phyloP scores from a whole-genome alignment of 2,797 vertebrate genomes.

The Oryzias dopingdopingensis region DNA sequence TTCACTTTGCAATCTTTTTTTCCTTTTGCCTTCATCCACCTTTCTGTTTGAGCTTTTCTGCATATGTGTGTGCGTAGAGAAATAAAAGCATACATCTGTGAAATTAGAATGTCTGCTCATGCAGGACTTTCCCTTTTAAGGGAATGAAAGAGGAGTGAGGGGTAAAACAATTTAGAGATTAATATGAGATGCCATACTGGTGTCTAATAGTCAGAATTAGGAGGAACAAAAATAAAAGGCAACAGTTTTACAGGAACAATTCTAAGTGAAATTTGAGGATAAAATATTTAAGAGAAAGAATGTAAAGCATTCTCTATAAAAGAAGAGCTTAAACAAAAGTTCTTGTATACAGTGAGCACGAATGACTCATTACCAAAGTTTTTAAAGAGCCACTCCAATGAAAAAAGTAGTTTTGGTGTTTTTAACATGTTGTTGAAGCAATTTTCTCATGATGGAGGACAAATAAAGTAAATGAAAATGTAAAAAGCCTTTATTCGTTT shows the following conservation, averaged over 20 bases:
- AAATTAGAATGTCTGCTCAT: constrained; percentile 74
- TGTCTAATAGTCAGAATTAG: constrained; percentile 16
- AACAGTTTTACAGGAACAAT: constrained; percentile 17
- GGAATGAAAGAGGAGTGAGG: constrained; percentile 58
- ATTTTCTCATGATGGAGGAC: too few relatives aligned
- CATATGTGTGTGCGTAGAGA: constrained; percentile 41
- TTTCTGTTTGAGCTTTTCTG: constrained; percentile 48
- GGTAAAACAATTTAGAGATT: constrained; percentile 50
- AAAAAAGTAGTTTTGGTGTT: too few relatives aligned
- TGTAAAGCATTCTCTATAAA: background rate
- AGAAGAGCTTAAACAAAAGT: background rate
- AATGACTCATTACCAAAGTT: too few relatives aligned
- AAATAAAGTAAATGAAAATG: too few relatives aligned
- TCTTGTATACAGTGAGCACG: background rate
- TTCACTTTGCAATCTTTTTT: constrained; percentile 20
- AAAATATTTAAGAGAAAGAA: background rate
- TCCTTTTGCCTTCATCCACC: constrained; percentile 32
- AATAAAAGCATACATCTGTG: constrained; percentile 72
- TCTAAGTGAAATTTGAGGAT: too few relatives aligned
- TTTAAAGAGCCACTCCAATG: too few relatives aligned
- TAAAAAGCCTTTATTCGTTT: too few relatives aligned
- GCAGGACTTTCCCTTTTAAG: constrained; percentile 62
- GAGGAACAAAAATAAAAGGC: constrained; percentile 10
- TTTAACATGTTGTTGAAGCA: too few relatives aligned
- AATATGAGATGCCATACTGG: constrained; percentile 50